Conservation (phyloP, 2,113 vertebrate species). For the Hypanus sabinus region DNA sequence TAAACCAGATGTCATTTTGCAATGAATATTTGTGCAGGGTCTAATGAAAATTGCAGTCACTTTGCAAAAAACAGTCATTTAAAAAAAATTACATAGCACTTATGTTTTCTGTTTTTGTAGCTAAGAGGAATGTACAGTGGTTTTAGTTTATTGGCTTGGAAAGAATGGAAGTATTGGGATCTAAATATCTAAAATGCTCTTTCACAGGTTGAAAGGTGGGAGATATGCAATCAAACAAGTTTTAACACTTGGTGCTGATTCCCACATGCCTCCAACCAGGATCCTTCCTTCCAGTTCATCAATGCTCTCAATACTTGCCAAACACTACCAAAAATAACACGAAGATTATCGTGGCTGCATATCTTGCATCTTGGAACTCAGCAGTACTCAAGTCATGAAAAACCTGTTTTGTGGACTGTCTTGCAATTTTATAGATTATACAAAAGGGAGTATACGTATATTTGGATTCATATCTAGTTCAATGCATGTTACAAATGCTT, state of each 20-base stretch:
- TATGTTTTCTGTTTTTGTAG: background rate
- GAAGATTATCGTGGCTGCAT: slow-evolving; percentile 68
- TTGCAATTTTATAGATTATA: slow-evolving; percentile 86
- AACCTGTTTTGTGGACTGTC: slow-evolving; percentile 81
- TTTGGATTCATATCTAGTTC: slow-evolving; percentile 77
- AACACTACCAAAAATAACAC: slow-evolving; percentile 68
- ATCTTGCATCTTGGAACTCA: slow-evolving; percentile 72
- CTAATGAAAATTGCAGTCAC: background rate
- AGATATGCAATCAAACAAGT: slow-evolving; percentile 87
- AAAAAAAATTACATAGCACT: background rate
- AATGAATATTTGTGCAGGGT: background rate
- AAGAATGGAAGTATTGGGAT: background rate
- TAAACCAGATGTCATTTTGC: background rate
- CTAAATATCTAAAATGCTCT: slow-evolving; percentile 7
- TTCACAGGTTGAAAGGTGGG: slow-evolving; percentile 74
- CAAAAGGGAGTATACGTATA: slow-evolving; percentile 78
- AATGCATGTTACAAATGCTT: slow-evolving; percentile 91
- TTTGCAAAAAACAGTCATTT: background rate
- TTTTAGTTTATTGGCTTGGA: slow-evolving; percentile 11
- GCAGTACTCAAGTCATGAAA: slow-evolving; percentile 65
- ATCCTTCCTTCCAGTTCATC: slow-evolving; percentile 65
- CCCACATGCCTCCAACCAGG: slow-evolving; percentile 75
- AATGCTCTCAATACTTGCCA: slow-evolving; percentile 70
- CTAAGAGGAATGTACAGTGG: background rate
- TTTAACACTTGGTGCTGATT: slow-evolving; percentile 83